Base-by-base conservation (phyloP, 2,888 invertebrate species). In the Oligia strigilis region DNA sequence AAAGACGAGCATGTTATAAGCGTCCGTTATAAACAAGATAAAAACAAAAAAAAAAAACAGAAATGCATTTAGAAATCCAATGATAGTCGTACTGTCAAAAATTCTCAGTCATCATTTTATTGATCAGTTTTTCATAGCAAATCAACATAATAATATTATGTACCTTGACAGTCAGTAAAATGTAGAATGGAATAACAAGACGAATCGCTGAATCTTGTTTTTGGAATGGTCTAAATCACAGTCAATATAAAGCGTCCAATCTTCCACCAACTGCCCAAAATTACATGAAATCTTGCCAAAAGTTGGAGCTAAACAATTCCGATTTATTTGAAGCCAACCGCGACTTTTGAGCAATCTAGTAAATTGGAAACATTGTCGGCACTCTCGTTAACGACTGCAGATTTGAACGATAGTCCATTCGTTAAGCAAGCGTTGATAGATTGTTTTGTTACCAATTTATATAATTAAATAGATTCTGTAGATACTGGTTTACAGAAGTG, bases 341-440 rank as follows among this genome's bases (percentile, higher is more conserved):
- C 81, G 60, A 86, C 70, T 87, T 86, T 80, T 72, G 72, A 74
- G 84, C 81, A 86, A 86, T 86, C 79, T 79, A 76, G 79, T 81
- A 89, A 91, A 91, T 90, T 91, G 89, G 88, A 87, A 90, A 89
- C 89, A 90, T 85, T 87, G 89, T 77, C 72, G 79, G 74, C 78
- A 72, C 86, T 87, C 87, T 14, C 52, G 72, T 78, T 86, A 83
- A 80, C 62, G 76, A 86, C 80, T 64, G 40, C 58, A 62, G 83
- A 83, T 83, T 75, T 74, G 73, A 78, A 85, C 72, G 73, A 72
- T 80, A 52, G 29, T 65, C 75, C 67, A 83, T 80, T 86, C 62
- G 86, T 80, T 83, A 77, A 73, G 73, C 65, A 70, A 70, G 70
- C 60, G 43, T 65, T 80, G 86, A 79, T 78, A 64, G 40, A 85